Base-by-base conservation (phyloP, 1,140 invertebrate genomes). In the Delia radicum region DNA sequence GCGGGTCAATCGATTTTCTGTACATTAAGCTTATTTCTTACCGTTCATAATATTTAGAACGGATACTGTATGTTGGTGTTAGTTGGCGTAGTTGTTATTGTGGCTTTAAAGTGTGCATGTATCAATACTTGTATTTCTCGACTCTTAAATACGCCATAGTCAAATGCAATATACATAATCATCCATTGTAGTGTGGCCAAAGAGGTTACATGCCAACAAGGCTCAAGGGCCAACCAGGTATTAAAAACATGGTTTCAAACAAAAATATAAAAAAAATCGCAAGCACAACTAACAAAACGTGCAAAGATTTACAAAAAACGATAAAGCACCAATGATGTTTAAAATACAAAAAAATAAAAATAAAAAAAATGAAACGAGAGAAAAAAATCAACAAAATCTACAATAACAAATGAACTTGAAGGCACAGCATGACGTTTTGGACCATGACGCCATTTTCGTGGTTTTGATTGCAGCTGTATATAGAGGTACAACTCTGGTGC, bases 251-350 rank as follows among this genome's bases (percentile, higher is more conserved):
- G 63, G 27, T 67, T 31, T 33, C 7, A 48, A 74, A 67, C 10
- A 48, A 61, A 73, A 76, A 63, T 4, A 76, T 33, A 55, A 63
- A 65, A 73, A 73, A 63, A 76, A 76, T 21, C 18, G 21, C 24
- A 69, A 55, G 28, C 72, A 74, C 71, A 55, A 74, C 72, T 33
- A 73, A 15, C n/a, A 73, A 74, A 74, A 76, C 75, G 75, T 76
- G 75, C 75, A 67, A 74, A 76, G 75, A 76, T 76, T 74, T 73
- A 26, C 71, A 74, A 63, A 67, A 63, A 69, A 74, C 55, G 75
- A 76, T 76, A 76, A 72, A 74, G 37, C 72, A 74, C 63, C 63
- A n/a, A 24, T 21, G 63, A 31, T 67, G 27, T 29, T 18, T 31
- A 18, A 28, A 15, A 15, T 28, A n/a, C 18, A 37, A 24, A 13